Base-by-base conservation (phyloP, 1,140 invertebrate species). In the Habropoda laboriosa region DNA sequence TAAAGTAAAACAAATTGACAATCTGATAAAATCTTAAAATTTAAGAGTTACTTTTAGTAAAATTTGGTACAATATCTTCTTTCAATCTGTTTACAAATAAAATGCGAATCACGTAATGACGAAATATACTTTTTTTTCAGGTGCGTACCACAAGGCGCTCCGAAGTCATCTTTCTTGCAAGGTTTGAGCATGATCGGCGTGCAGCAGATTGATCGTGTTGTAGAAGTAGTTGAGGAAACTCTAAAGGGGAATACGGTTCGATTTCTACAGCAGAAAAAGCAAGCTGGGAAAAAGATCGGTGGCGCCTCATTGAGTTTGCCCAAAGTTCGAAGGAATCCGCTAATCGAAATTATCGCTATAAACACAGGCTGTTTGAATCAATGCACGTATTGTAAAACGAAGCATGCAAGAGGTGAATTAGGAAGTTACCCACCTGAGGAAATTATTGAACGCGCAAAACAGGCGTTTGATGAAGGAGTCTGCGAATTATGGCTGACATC, bases 361-460 rank as follows among this genome's bases (percentile, higher is more conserved):
- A 99, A 98, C 91, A 99, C 98, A 3, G 99, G 98, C 0, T 99
- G 99, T 90, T 92, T 99, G 6, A 99, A 99, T 93, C 97, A 99
- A 86, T 99, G 99, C 91, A 99, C 99, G 0, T 99, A 99, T 90
- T 99, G 99, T 89, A 99, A 99, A 92, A 99, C 99, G 0, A 99
- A 99, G 91, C 98, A 99, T 93, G 99, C 99, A 0, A 93, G 99
- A 80, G 99, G 99, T 0, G 97, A 99, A 90, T 91, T 99, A 2
- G 98, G 97, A 0, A 99, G 98, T 91, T 99, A 99, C 93, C 95
- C 96, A 0, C 96, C 97, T 0, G 96, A 96, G 72, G 96, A 98
- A 92, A 97, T 98, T 38, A 94, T 98, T 0, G 95, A 95, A 21
- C 93, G 97, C 77, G 97, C 97, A 0, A 90, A 94, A 73, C 97